Percentiles rank a stretch among this genome's conserved stretches.
These are phyloP conservation scores for Triplophysa tibetana DNA, from an alignment of 2,113 vertebrate genomes.

Conservation along the genomic window DNA sequence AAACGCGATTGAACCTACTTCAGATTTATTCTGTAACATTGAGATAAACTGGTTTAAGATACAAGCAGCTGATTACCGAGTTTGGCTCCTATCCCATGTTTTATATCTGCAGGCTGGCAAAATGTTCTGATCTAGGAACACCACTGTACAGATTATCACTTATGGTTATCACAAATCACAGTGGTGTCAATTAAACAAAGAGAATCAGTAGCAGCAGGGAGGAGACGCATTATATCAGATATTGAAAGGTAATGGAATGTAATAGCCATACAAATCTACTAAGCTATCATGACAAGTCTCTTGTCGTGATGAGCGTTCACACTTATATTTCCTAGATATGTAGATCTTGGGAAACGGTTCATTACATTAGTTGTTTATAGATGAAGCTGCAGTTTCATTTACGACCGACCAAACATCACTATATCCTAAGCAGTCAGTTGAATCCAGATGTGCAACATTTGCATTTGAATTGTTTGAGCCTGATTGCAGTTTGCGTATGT, in stretches of 20 bases:
- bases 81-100: background rate
- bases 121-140: background rate
- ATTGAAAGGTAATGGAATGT: too few species aligned
- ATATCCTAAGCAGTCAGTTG: background rate
- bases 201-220: background rate
- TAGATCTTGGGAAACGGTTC: background rate
- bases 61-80: background rate
- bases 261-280: background rate
- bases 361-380: background rate
- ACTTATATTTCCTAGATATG: background rate
- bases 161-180: background rate
- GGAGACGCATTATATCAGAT: background rate
- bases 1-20: slow-evolving; percentile 14
- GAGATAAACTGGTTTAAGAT: slow-evolving; percentile 40
- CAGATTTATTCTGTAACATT: slow-evolving; percentile 27
- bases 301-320: background rate
- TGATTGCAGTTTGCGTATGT: background rate
- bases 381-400: background rate
- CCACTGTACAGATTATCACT: background rate
- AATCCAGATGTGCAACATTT: slow-evolving; percentile 1
- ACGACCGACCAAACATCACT: background rate
- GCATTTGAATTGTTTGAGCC: slow-evolving; percentile 24
- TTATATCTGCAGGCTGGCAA: background rate
- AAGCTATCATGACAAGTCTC: background rate
- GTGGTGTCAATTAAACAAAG: background rate